Evolutionary conservation across 2,888 invertebrate genomes (phyloP).

Genomic region (Cantharis lateralis): DNA sequence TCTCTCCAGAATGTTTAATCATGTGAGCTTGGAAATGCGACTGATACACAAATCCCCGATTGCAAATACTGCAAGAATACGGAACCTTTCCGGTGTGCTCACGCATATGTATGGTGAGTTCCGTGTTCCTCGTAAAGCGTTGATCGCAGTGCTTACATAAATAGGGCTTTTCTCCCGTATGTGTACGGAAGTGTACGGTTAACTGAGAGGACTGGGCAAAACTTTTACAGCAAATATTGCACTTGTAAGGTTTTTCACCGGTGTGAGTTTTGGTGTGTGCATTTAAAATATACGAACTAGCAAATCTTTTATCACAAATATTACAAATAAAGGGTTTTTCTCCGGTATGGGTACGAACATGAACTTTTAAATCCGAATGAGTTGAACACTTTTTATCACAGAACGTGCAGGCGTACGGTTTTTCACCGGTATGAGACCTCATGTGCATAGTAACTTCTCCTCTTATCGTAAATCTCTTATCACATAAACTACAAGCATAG

Average conservation of each 20-base stretch:
- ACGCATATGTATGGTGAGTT: conserved; percentile 52
- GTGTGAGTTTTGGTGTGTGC: conserved; percentile 67
- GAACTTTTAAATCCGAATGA: conserved; percentile 44
- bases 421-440: conserved; percentile 60
- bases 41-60: conserved; percentile 50
- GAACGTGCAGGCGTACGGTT: conserved; percentile 60
- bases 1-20: conserved; percentile 44
- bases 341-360: conserved; percentile 45
- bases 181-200: conserved; percentile 62
- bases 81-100: conserved; percentile 54
- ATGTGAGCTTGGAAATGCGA: conserved; percentile 50
- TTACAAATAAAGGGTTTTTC: conserved; percentile 45
- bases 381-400: conserved; percentile 64
- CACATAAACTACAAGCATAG: conserved; percentile 50
- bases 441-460: conserved; percentile 42
- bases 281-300: conserved; percentile 64
- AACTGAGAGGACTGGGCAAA: conserved; percentile 67
- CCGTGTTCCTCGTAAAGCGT: conserved; percentile 52
- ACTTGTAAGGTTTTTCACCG: conserved; percentile 65
- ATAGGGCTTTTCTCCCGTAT: conserved; percentile 53
- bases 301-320: conserved; percentile 59
- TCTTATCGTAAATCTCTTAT: conserved; percentile 50
- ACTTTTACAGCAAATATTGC: conserved; percentile 61
- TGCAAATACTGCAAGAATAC: conserved; percentile 51
- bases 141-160: conserved; percentile 49